These are phyloP conservation scores for Iphiclides podalirius DNA, from an alignment of 2,888 invertebrate genomes.

Conservation along the genomic window DNA sequence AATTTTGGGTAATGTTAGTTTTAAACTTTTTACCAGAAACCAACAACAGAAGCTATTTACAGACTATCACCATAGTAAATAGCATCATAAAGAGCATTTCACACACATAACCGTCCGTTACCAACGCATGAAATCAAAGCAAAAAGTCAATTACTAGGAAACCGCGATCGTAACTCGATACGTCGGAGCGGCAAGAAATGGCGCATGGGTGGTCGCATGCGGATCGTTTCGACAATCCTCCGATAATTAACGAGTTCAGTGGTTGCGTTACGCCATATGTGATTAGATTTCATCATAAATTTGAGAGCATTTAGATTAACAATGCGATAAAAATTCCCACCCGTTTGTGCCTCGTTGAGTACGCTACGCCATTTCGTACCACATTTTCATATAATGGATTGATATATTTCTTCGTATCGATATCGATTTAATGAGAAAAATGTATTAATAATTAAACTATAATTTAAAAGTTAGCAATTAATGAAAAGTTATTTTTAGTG, in stretches of 20 bases:
- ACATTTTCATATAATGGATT: too few relatives aligned
- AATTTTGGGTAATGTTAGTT: too few relatives aligned
- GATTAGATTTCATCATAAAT: conserved; percentile 26
- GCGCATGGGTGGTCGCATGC: conserved; percentile 58
- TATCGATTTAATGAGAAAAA: too few relatives aligned
- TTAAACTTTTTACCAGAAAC: too few relatives aligned
- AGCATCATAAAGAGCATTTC: conserved; percentile 1
- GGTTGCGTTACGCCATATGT: conserved; percentile 18
- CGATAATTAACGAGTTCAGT: conserved; percentile 51
- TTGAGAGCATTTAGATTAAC: conserved; percentile 26
- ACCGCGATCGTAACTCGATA: conserved; percentile 48
- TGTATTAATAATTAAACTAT: too few relatives aligned
- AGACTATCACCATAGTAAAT: background rate
- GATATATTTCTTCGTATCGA: too few relatives aligned
- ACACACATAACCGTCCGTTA: background rate
- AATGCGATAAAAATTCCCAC: conserved; percentile 27
- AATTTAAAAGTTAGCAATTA: too few relatives aligned
- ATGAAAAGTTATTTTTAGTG: too few relatives aligned
- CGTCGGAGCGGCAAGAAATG: conserved; percentile 46
- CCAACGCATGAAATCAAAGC: conserved; percentile 11
- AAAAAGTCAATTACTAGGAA: conserved; percentile 39
- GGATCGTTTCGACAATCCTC: conserved; percentile 41
- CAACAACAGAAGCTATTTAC: too few relatives aligned
- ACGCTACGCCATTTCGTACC: too few relatives aligned
- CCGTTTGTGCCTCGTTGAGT: conserved; percentile 15